Conservation (phyloP, 2,113 vertebrate genomes). For the Montifringilla adamsi region DNA sequence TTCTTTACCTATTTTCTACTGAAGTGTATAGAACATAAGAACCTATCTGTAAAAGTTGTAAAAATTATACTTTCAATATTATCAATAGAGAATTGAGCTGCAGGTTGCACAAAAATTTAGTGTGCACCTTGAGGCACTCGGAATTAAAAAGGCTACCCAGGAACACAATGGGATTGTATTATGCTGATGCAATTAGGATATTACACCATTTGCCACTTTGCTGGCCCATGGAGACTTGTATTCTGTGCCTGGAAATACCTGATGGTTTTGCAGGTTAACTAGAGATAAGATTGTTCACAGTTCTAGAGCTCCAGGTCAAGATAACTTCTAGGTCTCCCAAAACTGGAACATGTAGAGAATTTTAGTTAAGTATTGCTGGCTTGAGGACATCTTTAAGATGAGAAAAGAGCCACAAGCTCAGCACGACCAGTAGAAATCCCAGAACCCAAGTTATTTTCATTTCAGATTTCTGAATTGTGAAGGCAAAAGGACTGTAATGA, state of each 20-base stretch:
- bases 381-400: not conserved
- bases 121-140: not conserved
- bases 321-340: not conserved
- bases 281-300: not conserved
- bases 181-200: not conserved
- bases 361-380: not conserved
- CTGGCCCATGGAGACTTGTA: not conserved
- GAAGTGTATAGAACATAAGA: not conserved
- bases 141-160: not conserved
- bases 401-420: not conserved
- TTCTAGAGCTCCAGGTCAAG: not conserved
- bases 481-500: not conserved
- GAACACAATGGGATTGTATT: not conserved
- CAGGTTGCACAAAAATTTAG: not conserved
- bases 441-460: not conserved
- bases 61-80: not conserved
- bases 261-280: not conserved
- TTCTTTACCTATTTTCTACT: not conserved
- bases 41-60: not conserved
- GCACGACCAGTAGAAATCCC: not conserved
- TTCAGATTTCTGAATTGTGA: not conserved
- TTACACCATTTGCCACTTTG: not conserved
- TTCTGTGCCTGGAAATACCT: not conserved
- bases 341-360: not conserved
- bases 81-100: not conserved